A percentile compares a stretch with the other conserved stretches of the same genome.
phyloP scores from a whole-genome alignment of 1,140 invertebrate species.

The Tetragnatha versicolor region DNA sequence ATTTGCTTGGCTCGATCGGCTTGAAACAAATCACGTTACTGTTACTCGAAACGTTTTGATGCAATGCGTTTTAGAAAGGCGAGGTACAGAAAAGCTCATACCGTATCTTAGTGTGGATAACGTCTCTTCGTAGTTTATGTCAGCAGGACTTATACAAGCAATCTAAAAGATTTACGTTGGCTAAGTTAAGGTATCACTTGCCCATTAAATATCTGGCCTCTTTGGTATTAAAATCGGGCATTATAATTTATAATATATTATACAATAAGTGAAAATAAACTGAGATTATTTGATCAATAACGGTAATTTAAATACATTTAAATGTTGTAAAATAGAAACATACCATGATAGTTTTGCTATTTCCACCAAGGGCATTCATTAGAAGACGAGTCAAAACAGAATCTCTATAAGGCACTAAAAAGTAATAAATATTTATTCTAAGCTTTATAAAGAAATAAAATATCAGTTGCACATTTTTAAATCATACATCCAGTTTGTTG shows the following conservation, averaged over 20 bases:
- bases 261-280: background rate
- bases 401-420: slow-evolving; percentile 71
- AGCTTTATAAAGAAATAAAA: too few relatives aligned
- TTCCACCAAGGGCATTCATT: slow-evolving; percentile 73
- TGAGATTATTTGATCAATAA: too few relatives aligned
- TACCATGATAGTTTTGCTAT: slow-evolving; percentile 75
- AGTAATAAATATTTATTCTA: background rate
- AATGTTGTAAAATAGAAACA: background rate
- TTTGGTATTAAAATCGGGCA: background rate
- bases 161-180: too few relatives aligned
- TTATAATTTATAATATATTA: background rate
- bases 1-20: slow-evolving; percentile 72
- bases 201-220: too few relatives aligned
- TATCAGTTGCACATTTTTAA: too few relatives aligned
- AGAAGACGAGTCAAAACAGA: slow-evolving; percentile 72
- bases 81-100: slow-evolving; percentile 58
- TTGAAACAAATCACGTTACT: slow-evolving; percentile 29
- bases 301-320: too few relatives aligned
- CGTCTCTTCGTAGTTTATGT: slow-evolving; percentile 73
- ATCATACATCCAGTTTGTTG: too few relatives aligned
- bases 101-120: slow-evolving; percentile 71
- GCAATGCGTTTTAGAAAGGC: too few relatives aligned
- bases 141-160: slow-evolving; percentile 73
- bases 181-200: too few relatives aligned
- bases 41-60: background rate